Evolutionary conservation across 2,888 invertebrate genomes (phyloP), one percentile per base, ranked within the genome.

Genomic region (Anodontia alba): DNA sequence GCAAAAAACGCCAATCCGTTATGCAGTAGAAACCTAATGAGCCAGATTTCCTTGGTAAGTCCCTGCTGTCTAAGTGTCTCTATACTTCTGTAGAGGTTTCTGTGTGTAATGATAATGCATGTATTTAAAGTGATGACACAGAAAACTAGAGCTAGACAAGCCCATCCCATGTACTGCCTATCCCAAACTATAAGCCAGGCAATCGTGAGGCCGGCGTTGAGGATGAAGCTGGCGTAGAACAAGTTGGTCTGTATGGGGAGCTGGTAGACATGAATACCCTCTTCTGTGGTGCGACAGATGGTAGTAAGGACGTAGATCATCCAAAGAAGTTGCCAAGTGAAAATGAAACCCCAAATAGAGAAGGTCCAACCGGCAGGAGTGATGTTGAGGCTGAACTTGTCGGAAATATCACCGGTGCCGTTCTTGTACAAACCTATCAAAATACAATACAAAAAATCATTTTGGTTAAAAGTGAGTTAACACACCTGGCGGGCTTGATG

Each of bases 281-380:
- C 72, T 8, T 36, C 71, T 23, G 68, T 36, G 3, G 29, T 29
- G 62, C 80, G 43, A 69, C 80, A 80, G 1, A 76, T 80, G 5
- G 90, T 77, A 20, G 84, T 78, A 26, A 91, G 62, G 42, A 87
- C 89, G 82, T 91, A 93, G 8, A 90, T 23, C 29, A 92, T 81
- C 92, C 92, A 93, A 0, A 91, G 71, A 0, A 83, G 78, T 78
- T 93, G 92, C 91, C 92, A 93, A 8, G 89, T 68, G 84, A 92
- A 93, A 80, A 93, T 93, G 57, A 89, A 42, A 0, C 89, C 90
- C 87, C 92, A 91, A 71, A 91, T 90, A 69, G 89, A 89, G 84
- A 93, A 93, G 1, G 91, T 91, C 93, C 93, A 93, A 29, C 91
- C 90, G 1, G 92, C 91, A 1, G 93, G 93, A 5, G 92, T 92